A percentile compares a stretch with the other conserved stretches of the same genome.
These are phyloP conservation scores for Drosophila greeni DNA, from an alignment of 2,888 invertebrate species.

Conservation along the genomic window DNA sequence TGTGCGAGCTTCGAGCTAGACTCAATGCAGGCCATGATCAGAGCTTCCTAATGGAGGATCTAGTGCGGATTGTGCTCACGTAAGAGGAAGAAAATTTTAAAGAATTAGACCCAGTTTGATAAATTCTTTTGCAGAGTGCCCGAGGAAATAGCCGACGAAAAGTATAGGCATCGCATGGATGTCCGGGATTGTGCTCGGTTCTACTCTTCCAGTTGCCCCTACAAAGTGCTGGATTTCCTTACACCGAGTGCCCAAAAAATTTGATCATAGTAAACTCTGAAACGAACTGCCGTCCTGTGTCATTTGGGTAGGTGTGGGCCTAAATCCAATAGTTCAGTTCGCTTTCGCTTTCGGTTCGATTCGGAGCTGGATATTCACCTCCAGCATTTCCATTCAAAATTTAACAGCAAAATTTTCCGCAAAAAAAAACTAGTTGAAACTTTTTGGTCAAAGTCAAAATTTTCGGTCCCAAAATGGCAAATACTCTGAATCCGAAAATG, in stretches of 20 bases:
- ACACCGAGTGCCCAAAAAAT: constrained; percentile 20
- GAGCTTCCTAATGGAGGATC: constrained; percentile 81
- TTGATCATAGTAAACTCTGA: constrained; percentile 29
- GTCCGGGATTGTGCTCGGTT: constrained; percentile 37
- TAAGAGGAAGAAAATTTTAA: constrained; percentile 69
- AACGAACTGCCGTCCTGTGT: neutral
- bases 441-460: neutral
- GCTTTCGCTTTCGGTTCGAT: constrained; percentile 5
- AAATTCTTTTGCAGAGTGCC: constrained; percentile 33
- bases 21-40: constrained; percentile 80
- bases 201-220: constrained; percentile 59
- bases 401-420: neutral
- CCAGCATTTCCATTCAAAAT: constrained; percentile 10
- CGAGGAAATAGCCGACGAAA: constrained; percentile 47
- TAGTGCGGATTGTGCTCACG: constrained; percentile 83
- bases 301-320: neutral
- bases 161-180: constrained; percentile 41
- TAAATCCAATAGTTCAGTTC: neutral
- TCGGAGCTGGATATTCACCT: constrained; percentile 7
- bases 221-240: constrained; percentile 51
- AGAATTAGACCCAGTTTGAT: neutral
- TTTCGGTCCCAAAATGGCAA: neutral
- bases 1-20: constrained; percentile 83
- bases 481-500: neutral
- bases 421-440: neutral